Percentiles rank a stretch among this genome's conserved stretches.
These are phyloP conservation scores for Sciaenops ocellatus DNA, from an alignment of 2,797 vertebrate genomes.

Conservation along the genomic window DNA sequence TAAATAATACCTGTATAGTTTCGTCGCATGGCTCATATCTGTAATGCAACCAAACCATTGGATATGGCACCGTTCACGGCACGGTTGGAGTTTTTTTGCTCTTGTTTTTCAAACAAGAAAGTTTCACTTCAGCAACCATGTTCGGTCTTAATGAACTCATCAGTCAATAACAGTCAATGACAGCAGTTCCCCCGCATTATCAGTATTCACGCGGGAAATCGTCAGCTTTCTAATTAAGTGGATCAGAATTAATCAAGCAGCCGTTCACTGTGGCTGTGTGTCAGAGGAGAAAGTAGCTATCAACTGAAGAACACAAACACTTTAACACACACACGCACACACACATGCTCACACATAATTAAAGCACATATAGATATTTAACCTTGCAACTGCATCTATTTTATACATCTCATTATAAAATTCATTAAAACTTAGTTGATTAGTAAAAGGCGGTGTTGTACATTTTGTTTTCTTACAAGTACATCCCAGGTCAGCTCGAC, in stretches of 20 bases:
- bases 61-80: neutral
- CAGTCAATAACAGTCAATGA: constrained; percentile 83
- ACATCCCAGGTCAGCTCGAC: constrained; percentile 50
- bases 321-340: constrained; percentile 10
- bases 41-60: neutral
- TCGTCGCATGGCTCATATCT: constrained; percentile 13
- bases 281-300: constrained; percentile 69
- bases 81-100: neutral
- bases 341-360: constrained; percentile 50
- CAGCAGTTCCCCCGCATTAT: constrained; percentile 75
- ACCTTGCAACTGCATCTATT: constrained; percentile 61
- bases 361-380: constrained; percentile 64
- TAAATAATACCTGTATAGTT: constrained; percentile 16
- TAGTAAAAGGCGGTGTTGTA: constrained; percentile 66
- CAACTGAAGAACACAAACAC: constrained; percentile 37
- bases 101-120: constrained; percentile 24
- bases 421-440: constrained; percentile 84
- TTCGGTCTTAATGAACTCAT: constrained; percentile 79
- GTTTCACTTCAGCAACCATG: constrained; percentile 45
- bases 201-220: constrained; percentile 83
- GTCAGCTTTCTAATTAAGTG: constrained; percentile 86
- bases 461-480: constrained; percentile 41
- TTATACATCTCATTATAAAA: constrained; percentile 82
- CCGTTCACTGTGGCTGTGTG: constrained; percentile 62
- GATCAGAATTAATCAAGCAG: constrained; percentile 86